A percentile compares a stretch with the other conserved stretches of the same genome.
Conservation (phyloP, 1,140 invertebrate species). For the Drosophila subpulchrella region DNA sequence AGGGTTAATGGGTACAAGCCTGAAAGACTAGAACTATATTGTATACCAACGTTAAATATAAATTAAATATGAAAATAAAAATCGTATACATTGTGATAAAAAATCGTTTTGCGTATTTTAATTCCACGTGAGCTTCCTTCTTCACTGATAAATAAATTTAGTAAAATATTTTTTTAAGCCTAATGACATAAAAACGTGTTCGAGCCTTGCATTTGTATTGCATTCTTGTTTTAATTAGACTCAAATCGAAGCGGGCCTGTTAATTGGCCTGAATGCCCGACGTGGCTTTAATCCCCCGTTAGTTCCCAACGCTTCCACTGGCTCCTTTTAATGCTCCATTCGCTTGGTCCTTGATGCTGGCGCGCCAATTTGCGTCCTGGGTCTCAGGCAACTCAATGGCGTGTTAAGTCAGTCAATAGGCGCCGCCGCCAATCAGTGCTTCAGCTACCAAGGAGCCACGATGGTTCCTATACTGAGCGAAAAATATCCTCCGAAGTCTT, state of each 20-base stretch:
- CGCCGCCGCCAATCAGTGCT: conserved; percentile 79
- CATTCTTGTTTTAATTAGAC: conserved; percentile 69
- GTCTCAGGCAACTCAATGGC: conserved; percentile 67
- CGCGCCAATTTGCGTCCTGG: conserved; percentile 68
- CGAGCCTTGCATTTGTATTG: neutral
- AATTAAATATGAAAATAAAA: too few species aligned
- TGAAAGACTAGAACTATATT: too few species aligned
- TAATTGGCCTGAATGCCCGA: conserved; percentile 67
- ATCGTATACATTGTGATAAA: too few species aligned
- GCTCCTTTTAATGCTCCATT: conserved; percentile 44
- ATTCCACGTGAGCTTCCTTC: too few species aligned
- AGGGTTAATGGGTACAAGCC: too few species aligned
- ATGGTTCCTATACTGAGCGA: neutral
- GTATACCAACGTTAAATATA: too few species aligned
- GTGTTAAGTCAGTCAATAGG: conserved; percentile 83
- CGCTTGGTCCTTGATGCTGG: conserved; percentile 35
- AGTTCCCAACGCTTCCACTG: conserved; percentile 30
- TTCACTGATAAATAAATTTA: too few species aligned
- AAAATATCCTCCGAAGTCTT: neutral
- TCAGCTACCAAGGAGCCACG: conserved; percentile 50
- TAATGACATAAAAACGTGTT: neutral
- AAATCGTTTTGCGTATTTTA: too few species aligned
- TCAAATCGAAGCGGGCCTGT: conserved; percentile 47
- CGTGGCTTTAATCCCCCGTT: conserved; percentile 55
- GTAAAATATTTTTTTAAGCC: too few species aligned